A percentile compares a stretch with the other conserved stretches of the same genome.
Evolutionary conservation across 2,888 invertebrate species (phyloP).

Genomic region (Sinelater perroti): DNA sequence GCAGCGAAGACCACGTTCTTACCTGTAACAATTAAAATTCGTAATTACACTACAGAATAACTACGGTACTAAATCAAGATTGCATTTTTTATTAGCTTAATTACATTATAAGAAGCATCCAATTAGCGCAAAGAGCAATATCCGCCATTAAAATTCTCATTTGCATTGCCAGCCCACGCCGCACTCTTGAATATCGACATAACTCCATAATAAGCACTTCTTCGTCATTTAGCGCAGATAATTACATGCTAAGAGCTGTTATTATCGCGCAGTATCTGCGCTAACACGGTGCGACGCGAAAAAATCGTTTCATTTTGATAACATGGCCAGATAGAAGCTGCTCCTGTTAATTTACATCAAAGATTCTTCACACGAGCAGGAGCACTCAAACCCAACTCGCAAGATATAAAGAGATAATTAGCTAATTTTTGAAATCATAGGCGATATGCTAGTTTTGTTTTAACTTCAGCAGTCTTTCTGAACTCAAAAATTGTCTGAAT

Average conservation of each 20-base stretch:
- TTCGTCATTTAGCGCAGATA: slow-evolving; percentile 25
- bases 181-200: slow-evolving; percentile 26
- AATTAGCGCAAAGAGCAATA: slow-evolving; percentile 29
- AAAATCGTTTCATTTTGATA: slow-evolving; percentile 23
- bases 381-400: no score
- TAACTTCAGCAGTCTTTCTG: background rate
- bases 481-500: no score
- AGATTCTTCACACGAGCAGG: no score
- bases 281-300: slow-evolving; percentile 17
- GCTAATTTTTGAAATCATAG: background rate
- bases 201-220: slow-evolving; percentile 28
- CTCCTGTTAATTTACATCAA: background rate
- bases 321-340: background rate
- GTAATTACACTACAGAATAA: no score
- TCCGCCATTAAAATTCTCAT: slow-evolving; percentile 24
- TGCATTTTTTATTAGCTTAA: slow-evolving; percentile 25
- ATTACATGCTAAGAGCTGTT: slow-evolving; percentile 20
- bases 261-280: slow-evolving; percentile 24
- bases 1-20: no score
- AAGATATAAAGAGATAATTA: no score
- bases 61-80: no score
- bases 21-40: no score
- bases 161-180: slow-evolving; percentile 23
- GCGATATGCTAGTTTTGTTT: background rate
- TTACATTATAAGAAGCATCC: slow-evolving; percentile 14